A percentile compares a stretch with the other conserved stretches of the same genome.
Conservation (phyloP, 2,113 vertebrate species). For the Petrocephalus microphthalmus region DNA sequence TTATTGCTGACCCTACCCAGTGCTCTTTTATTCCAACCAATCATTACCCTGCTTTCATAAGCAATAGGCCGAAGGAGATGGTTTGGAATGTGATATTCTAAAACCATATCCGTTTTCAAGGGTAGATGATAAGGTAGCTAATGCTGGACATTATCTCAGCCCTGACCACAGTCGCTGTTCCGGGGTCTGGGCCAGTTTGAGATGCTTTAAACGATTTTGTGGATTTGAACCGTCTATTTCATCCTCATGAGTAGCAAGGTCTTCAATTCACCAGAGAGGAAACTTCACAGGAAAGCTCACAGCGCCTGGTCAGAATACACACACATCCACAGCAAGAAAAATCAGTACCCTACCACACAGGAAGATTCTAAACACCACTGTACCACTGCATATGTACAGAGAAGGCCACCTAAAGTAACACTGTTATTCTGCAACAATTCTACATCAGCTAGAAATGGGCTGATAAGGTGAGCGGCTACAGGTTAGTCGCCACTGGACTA, state of each 20-base stretch:
- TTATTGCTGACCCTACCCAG: background rate
- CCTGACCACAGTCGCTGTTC: slow-evolving; percentile 51
- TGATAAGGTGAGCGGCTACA: background rate
- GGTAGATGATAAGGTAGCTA: slow-evolving; percentile 70
- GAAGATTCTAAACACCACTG: background rate
- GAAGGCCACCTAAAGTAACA: background rate
- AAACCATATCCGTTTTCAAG: slow-evolving; percentile 68
- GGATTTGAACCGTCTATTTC: background rate
- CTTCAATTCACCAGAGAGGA: background rate
- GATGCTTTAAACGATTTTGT: background rate
- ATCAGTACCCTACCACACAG: background rate
- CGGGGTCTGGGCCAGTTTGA: background rate
- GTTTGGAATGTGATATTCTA: slow-evolving; percentile 75
- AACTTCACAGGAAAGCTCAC: background rate
- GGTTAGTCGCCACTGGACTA: background rate
- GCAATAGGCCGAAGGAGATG: slow-evolving; percentile 67
- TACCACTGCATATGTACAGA: background rate
- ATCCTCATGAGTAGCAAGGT: background rate
- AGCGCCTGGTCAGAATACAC: background rate
- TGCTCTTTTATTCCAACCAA: slow-evolving; percentile 47
- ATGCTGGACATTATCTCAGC: slow-evolving; percentile 54
- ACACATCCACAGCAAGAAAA: background rate
- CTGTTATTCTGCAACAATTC: background rate
- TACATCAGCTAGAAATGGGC: background rate
- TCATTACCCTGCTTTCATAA: background rate